phyloP scores from a whole-genome alignment of 2,113 vertebrate genomes.

The Bufo gargarizans region DNA sequence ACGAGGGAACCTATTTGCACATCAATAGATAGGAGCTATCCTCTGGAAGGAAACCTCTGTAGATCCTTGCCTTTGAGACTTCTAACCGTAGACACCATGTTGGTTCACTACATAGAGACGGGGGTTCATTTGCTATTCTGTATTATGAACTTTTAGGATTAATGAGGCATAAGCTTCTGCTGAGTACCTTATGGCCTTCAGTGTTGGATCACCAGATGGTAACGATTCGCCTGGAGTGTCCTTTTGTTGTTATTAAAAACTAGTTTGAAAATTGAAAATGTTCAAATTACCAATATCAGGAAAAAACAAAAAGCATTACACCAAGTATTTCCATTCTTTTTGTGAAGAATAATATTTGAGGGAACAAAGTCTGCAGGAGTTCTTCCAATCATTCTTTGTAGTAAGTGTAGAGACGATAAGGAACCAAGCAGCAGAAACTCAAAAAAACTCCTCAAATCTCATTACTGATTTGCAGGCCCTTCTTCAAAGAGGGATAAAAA shows the following conservation, averaged over 20 bases:
- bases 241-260: constrained; percentile 40
- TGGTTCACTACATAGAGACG: constrained; percentile 23
- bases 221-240: constrained; percentile 42
- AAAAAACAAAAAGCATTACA: background rate
- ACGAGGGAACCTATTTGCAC: background rate
- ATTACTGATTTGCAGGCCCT: background rate
- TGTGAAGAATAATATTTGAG: background rate
- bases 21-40: background rate
- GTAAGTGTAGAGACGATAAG: background rate
- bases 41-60: background rate
- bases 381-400: background rate
- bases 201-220: constrained; percentile 47
- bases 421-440: background rate
- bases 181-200: constrained; percentile 53
- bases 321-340: background rate
- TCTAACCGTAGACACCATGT: constrained; percentile 9
- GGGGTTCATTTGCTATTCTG: constrained; percentile 46
- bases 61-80: background rate
- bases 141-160: constrained; percentile 45
- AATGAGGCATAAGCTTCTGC: constrained; percentile 49
- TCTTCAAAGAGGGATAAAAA: background rate
- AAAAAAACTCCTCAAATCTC: background rate
- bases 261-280: background rate
- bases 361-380: background rate
- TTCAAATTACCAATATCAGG: constrained; percentile 23